Conservation (phyloP, 2,797 vertebrate species). For the Rhinogobio ventralis region DNA sequence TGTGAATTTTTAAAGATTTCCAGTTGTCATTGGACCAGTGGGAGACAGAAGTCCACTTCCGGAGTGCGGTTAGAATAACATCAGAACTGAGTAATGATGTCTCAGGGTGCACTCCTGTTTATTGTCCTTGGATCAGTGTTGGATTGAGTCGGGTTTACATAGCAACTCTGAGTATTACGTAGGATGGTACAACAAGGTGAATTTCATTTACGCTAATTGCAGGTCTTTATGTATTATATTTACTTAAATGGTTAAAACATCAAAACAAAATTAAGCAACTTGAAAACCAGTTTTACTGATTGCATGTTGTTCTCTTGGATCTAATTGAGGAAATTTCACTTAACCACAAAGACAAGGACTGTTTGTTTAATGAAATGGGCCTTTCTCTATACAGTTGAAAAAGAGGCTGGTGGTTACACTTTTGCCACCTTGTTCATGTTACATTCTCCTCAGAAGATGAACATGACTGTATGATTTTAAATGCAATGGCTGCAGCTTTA, state of each 20-base stretch:
- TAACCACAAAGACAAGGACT: neutral
- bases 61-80: conserved; percentile 52
- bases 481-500: neutral
- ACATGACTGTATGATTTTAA: neutral
- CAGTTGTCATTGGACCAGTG: conserved; percentile 56
- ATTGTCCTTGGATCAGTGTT: conserved; percentile 48
- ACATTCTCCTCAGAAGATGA: neutral
- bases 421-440: neutral
- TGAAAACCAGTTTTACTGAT: conserved; percentile 25
- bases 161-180: conserved; percentile 5
- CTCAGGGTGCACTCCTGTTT: conserved; percentile 44
- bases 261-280: too few relatives aligned
- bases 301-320: neutral
- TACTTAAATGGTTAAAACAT: too few relatives aligned
- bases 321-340: conserved; percentile 21
- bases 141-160: conserved; percentile 11
- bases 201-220: conserved; percentile 27
- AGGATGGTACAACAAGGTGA: conserved; percentile 17
- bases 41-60: conserved; percentile 35
- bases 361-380: neutral
- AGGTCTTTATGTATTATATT: conserved; percentile 12
- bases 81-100: conserved; percentile 40
- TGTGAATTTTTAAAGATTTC: conserved; percentile 56
- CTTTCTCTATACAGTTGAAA: neutral
- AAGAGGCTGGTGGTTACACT: neutral